Conservation (phyloP, 2,888 invertebrate species). For the Nomada fucata region DNA sequence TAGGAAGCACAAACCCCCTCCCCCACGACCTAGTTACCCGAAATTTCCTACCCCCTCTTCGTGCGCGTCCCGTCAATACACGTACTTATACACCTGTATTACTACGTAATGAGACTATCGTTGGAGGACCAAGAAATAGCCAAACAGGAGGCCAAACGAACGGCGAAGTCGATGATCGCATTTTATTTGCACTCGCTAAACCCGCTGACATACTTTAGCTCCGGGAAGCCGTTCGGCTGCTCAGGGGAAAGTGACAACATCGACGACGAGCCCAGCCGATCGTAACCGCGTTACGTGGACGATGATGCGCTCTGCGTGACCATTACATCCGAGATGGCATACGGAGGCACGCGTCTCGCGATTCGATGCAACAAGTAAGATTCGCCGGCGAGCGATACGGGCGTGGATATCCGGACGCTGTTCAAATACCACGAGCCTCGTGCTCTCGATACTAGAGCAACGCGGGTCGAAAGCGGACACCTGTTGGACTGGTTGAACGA, state of each 20-base stretch:
- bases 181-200: slow-evolving; percentile 76
- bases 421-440: background rate
- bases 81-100: slow-evolving; percentile 22
- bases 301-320: slow-evolving; percentile 60
- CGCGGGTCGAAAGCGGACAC: background rate
- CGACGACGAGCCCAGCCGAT: slow-evolving; percentile 65
- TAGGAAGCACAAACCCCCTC: slow-evolving; percentile 18
- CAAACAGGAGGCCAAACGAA: slow-evolving; percentile 20
- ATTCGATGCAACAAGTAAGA: slow-evolving; percentile 29
- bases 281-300: slow-evolving; percentile 74
- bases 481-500: background rate
- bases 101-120: slow-evolving; percentile 48
- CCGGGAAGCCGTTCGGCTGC: slow-evolving; percentile 58
- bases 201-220: slow-evolving; percentile 78
- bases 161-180: slow-evolving; percentile 59
- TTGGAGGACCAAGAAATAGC: slow-evolving; percentile 48
- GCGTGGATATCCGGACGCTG: background rate
- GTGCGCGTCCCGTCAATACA: slow-evolving; percentile 46
- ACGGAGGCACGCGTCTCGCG: slow-evolving; percentile 7
- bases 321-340: slow-evolving; percentile 49
- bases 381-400: background rate
- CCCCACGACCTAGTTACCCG: slow-evolving; percentile 68
- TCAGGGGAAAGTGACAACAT: slow-evolving; percentile 77
- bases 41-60: slow-evolving; percentile 57
- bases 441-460: background rate